Base-by-base conservation (phyloP, 2,888 invertebrate genomes). In the Polyommatus icarus region DNA sequence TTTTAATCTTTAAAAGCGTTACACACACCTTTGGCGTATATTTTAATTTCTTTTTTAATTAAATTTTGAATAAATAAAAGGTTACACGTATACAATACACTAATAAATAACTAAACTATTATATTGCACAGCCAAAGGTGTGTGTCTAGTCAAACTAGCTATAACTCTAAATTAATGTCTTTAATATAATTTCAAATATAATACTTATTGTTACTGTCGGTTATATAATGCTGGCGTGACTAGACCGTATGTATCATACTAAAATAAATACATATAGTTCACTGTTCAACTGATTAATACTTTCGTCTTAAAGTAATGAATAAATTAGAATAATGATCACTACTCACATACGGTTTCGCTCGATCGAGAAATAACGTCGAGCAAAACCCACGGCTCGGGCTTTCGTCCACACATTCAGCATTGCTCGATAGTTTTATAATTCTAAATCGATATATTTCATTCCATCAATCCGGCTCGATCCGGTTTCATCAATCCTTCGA, bases 141-240 rank as follows among this genome's bases (percentile, higher is more conserved):
- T 67, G 59, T 71, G 29, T 78, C 75, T 78, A 78, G 46, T 73
- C 75, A n/a, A 67, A 75, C 78, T 78, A 79, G 80, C 82, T 82
- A 85, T 84, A 78, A 80, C 79, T 80, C 81, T 84, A 84, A 83
- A 24, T 24, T 24, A 24, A 82, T 85, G 84, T 84, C 84, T 86
- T 85, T 78, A 79, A 82, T 80, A 82, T 82, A 83, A 81, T 57
- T 77, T 72, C 77, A 59, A 71, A 77, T 40, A 71, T 72, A 72
- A 77, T 72, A 72, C 72, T 77, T 77, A 71, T 61, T 67, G 32
- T 72, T 72, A 40, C 32, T 59, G 29, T 50, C 67, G 72, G 71
- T 40, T 50, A 71, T 24, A 67, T 83, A 89, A 91, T 90, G 90
- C 88, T 88, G 90, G 85, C 87, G 88, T 92, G 92, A 92, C 92